These are phyloP conservation scores for Mylabris phalerata DNA, from an alignment of 1,140 invertebrate species.

Conservation along the genomic window DNA sequence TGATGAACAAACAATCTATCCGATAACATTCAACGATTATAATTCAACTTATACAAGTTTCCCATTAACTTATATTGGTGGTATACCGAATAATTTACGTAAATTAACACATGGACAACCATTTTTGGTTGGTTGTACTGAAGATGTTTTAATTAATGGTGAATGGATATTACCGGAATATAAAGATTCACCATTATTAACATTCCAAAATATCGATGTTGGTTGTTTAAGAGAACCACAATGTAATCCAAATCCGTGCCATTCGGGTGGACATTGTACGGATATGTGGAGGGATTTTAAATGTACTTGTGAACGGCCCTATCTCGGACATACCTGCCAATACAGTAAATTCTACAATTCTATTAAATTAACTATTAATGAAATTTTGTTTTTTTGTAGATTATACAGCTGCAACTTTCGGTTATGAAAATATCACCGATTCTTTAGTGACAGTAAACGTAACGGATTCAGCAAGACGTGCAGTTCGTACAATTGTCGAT, in stretches of 20 bases:
- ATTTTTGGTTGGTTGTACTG: constrained; percentile 83
- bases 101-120: constrained; percentile 63
- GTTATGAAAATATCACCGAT: constrained; percentile 69
- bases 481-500: constrained; percentile 72
- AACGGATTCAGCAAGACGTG: constrained; percentile 55
- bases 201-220: constrained; percentile 51
- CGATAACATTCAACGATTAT: constrained; percentile 55
- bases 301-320: constrained; percentile 80
- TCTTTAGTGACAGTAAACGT: constrained; percentile 68
- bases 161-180: constrained; percentile 55
- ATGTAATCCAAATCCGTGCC: constrained; percentile 80
- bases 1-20: constrained; percentile 83
- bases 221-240: constrained; percentile 73
- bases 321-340: constrained; percentile 79
- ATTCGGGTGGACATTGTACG: constrained; percentile 75
- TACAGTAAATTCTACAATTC: constrained; percentile 41
- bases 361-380: too few species aligned
- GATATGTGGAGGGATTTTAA: constrained; percentile 84
- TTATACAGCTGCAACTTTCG: constrained; percentile 86
- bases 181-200: constrained; percentile 21
- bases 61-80: constrained; percentile 71
- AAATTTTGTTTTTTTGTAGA: constrained; percentile 41
- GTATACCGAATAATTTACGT: constrained; percentile 58
- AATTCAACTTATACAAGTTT: constrained; percentile 73
- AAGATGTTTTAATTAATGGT: constrained; percentile 82